Evolutionary conservation across 2,113 vertebrate species (phyloP).

Genomic region (Emydocephalus ijimae): DNA sequence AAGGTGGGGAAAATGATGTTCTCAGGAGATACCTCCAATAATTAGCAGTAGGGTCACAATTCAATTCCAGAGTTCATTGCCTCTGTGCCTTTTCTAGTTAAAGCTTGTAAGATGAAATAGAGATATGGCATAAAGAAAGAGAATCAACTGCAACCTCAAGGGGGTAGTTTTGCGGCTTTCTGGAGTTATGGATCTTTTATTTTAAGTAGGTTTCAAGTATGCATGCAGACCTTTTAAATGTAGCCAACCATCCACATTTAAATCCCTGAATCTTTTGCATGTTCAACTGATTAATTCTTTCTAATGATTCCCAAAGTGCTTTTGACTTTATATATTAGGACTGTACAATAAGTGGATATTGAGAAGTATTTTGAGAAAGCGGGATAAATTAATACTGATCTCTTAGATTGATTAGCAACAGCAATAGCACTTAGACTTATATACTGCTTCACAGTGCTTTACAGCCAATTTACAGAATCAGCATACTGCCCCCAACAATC

Average conservation of each 20-base stretch:
- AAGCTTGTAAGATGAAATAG: background rate
- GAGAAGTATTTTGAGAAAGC: background rate
- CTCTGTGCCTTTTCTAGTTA: no score
- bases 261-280: background rate
- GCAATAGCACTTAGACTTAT: no score
- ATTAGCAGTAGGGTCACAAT: background rate
- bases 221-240: slow-evolving; percentile 15
- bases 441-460: no score
- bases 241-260: slow-evolving; percentile 8
- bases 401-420: background rate
- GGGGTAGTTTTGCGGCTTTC: background rate
- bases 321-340: background rate
- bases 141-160: accelerated
- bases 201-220: slow-evolving; percentile 10
- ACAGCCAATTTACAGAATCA: no score
- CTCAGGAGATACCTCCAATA: slow-evolving; percentile 20
- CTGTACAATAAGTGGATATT: background rate
- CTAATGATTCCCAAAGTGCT: background rate
- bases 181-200: background rate
- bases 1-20: background rate
- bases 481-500: no score
- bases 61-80: slow-evolving; percentile 5
- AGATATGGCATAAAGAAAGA: accelerated
- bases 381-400: background rate
- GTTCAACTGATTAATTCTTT: background rate